phyloP scores from a whole-genome alignment of 2,113 vertebrate genomes.

The Chionomys nivalis region DNA sequence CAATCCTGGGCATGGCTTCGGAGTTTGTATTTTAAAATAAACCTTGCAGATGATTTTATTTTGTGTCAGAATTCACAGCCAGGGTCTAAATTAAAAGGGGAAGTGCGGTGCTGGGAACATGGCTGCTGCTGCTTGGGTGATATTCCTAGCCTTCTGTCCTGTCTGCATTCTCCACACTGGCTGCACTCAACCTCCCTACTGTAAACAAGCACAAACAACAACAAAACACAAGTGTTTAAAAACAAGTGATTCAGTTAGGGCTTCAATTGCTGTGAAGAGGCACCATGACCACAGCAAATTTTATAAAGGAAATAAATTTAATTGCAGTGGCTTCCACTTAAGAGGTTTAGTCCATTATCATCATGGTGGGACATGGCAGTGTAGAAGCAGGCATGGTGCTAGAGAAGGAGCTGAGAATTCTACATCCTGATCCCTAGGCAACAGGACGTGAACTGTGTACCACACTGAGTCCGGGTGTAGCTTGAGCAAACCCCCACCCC shows the following conservation, averaged over 20 bases:
- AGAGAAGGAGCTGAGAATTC: background rate
- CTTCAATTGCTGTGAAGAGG: background rate
- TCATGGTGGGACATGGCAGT: background rate
- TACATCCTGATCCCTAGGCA: background rate
- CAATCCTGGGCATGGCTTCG: background rate
- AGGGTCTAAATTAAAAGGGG: background rate
- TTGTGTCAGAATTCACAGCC: background rate
- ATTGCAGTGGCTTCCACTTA: background rate
- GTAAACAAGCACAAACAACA: background rate
- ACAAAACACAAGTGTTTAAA: background rate
- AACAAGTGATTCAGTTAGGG: background rate
- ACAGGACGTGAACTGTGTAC: background rate
- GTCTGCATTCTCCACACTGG: background rate
- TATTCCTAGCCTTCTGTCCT: fast-evolving
- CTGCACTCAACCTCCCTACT: background rate
- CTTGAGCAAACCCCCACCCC: background rate
- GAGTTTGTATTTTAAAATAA: background rate
- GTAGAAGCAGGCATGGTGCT: background rate
- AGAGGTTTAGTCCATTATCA: background rate
- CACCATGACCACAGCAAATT: background rate
- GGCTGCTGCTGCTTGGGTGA: no score
- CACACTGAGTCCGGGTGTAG: background rate
- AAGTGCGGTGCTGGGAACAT: background rate
- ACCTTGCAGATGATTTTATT: background rate
- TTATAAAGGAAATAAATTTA: background rate